Conservation (phyloP, 1,140 invertebrate genomes). For the Trichogramma pretiosum region DNA sequence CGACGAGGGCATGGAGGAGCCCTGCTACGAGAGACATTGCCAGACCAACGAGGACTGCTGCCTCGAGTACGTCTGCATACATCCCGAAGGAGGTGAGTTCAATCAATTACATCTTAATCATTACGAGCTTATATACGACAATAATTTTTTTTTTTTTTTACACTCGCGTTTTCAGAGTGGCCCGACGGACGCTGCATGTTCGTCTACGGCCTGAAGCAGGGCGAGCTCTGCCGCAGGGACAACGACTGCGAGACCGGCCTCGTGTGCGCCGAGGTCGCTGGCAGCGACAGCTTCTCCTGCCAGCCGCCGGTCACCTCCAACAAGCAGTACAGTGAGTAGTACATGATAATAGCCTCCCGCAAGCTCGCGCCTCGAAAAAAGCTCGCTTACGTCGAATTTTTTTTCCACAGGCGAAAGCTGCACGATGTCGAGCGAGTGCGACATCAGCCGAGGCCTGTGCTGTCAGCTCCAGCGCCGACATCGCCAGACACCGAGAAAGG, state of each 20-base stretch:
- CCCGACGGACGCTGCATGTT: conserved; percentile 60
- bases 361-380: no score
- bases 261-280: conserved; percentile 53
- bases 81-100: conserved; percentile 58
- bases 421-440: conserved; percentile 73
- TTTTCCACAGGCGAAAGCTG: conserved; percentile 75
- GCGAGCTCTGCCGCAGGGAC: conserved; percentile 63
- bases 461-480: conserved; percentile 80
- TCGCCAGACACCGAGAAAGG: conserved; percentile 72
- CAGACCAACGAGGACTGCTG: conserved; percentile 69
- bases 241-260: conserved; percentile 67
- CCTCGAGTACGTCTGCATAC: conserved; percentile 62
- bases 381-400: no score
- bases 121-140: no score
- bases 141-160: no score
- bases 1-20: conserved; percentile 47
- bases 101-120: neutral
- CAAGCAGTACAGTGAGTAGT: conserved; percentile 64
- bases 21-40: conserved; percentile 59
- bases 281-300: conserved; percentile 63
- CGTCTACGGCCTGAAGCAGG: conserved; percentile 61
- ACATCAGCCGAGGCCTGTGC: conserved; percentile 74
- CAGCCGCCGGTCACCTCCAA: conserved; percentile 63
- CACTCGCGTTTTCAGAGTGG: conserved; percentile 13
- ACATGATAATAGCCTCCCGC: no score